A percentile compares a stretch with the other conserved stretches of the same genome.
These are phyloP conservation scores for Thaumatotibia leucotreta DNA, from an alignment of 1,140 invertebrate species.

Conservation along the genomic window DNA sequence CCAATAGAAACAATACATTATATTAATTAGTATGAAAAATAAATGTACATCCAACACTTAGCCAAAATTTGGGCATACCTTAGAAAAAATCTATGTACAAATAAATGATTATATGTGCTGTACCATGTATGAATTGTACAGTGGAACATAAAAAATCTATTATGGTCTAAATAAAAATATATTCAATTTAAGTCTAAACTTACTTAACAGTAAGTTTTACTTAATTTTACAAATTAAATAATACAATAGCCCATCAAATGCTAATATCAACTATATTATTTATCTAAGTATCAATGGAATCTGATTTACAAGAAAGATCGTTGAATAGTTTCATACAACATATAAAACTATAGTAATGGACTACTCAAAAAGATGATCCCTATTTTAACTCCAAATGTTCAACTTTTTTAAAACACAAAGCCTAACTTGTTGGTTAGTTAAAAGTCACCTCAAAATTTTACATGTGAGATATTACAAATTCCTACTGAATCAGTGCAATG, in stretches of 20 bases:
- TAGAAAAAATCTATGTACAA: slow-evolving; percentile 27
- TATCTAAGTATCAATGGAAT: not conserved
- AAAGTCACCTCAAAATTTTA: slow-evolving; percentile 38
- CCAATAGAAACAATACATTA: not conserved
- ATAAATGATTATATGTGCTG: slow-evolving; percentile 24
- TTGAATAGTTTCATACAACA: slow-evolving; percentile 1
- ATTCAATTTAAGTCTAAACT: slow-evolving; percentile 32
- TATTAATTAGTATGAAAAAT: not conserved
- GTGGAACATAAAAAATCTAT: slow-evolving; percentile 11
- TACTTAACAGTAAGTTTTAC: slow-evolving; percentile 26
- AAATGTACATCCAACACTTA: slow-evolving; percentile 7
- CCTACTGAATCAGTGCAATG: slow-evolving; percentile 34
- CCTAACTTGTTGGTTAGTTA: slow-evolving; percentile 31
- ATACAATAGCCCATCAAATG: slow-evolving; percentile 10
- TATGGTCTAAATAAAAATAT: slow-evolving; percentile 20
- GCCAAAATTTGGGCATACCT: slow-evolving; percentile 5
- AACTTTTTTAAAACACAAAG: slow-evolving; percentile 20
- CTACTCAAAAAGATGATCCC: not conserved
- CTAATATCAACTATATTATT: slow-evolving; percentile 1
- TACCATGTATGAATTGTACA: slow-evolving; percentile 17
- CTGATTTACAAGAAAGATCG: not conserved
- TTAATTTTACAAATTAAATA: not conserved
- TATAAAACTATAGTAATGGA: not conserved
- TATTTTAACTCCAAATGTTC: not conserved
- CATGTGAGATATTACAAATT: slow-evolving; percentile 34